Evolutionary conservation across 1,140 invertebrate genomes (phyloP).

Genomic region (Neomicropteryx cornuta): DNA sequence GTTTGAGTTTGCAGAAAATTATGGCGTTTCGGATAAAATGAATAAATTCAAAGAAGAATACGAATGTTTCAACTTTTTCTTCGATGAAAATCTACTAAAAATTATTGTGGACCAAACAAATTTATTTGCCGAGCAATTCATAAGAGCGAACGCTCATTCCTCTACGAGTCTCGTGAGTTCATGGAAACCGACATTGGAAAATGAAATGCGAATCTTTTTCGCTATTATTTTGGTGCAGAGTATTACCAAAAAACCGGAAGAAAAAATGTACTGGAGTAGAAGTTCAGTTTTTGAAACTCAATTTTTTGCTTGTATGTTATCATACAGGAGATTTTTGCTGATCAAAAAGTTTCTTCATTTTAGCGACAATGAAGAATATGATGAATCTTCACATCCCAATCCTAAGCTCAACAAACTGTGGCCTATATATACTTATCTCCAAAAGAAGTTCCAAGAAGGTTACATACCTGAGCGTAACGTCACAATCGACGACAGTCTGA

Average conservation of each 20-base stretch:
- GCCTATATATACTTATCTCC: constrained; percentile 4
- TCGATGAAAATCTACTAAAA: too few species aligned
- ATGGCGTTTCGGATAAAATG: constrained; percentile 3
- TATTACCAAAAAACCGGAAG: constrained; percentile 1
- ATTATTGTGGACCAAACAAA: not conserved
- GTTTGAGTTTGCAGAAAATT: constrained; percentile 5
- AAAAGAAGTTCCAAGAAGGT: constrained; percentile 5
- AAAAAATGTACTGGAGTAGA: constrained; percentile 3
- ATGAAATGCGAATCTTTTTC: too few species aligned
- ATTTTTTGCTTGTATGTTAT: not conserved
- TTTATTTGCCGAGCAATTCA: not conserved
- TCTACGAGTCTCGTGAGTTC: too few species aligned
- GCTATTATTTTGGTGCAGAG: constrained; percentile 4
- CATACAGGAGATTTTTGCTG: constrained; percentile 3
- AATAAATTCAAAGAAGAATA: constrained; percentile 5
- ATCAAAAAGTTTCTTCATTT: constrained; percentile 8
- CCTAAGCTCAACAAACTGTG: constrained; percentile 8
- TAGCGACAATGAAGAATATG: constrained; percentile 6
- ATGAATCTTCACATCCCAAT: constrained; percentile 4
- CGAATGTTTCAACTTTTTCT: constrained; percentile 4
- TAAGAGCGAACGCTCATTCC: too few species aligned
- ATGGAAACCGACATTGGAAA: too few species aligned
- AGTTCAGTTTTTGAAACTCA: constrained; percentile 4
- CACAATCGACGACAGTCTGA: constrained; percentile 7
- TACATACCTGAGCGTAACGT: constrained; percentile 5